Percentiles rank a stretch among this genome's conserved stretches.
Evolutionary conservation across 2,113 vertebrate genomes (phyloP).

Genomic region (Ophthalmotilapia sp.): DNA sequence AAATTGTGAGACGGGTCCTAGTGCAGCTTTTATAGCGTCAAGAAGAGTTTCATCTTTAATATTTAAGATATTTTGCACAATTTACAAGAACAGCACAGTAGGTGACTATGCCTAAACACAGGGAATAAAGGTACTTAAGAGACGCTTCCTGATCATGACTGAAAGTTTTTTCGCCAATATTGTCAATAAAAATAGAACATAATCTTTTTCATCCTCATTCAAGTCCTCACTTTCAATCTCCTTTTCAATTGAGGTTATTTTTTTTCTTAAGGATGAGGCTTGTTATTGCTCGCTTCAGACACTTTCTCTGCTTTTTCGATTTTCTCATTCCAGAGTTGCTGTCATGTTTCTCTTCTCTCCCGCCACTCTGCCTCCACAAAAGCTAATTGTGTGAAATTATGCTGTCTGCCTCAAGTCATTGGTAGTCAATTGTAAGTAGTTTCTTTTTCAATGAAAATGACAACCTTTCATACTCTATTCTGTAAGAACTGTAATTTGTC

Average conservation of each 20-base stretch:
- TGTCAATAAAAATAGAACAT: not conserved
- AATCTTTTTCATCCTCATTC: not conserved
- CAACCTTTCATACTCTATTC: conserved; percentile 21
- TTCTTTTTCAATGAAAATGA: conserved; percentile 37
- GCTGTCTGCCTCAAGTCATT: conserved; percentile 44
- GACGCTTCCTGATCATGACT: not conserved
- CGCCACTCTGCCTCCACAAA: conserved; percentile 40
- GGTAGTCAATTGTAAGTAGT: conserved; percentile 41
- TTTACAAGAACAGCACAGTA: not conserved
- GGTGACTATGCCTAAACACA: not conserved
- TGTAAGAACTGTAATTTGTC: conserved; percentile 27
- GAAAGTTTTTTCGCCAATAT: not conserved
- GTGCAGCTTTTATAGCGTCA: not conserved
- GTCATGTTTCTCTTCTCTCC: conserved; percentile 31
- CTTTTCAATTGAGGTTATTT: not conserved
- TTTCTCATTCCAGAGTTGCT: conserved; percentile 37
- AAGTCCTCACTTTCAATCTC: not conserved
- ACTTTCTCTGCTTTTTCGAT: conserved; percentile 11
- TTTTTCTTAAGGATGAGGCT: not conserved
- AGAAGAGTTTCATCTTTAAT: not conserved
- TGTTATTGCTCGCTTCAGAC: conserved; percentile 23
- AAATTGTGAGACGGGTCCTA: not conserved
- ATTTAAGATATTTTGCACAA: not conserved
- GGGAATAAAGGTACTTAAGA: not conserved
- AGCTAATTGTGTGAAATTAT: conserved; percentile 61